Percentiles rank a stretch among this genome's conserved stretches.
phyloP scores from a whole-genome alignment of 2,888 invertebrate species.

The Hydraecia micacea region DNA sequence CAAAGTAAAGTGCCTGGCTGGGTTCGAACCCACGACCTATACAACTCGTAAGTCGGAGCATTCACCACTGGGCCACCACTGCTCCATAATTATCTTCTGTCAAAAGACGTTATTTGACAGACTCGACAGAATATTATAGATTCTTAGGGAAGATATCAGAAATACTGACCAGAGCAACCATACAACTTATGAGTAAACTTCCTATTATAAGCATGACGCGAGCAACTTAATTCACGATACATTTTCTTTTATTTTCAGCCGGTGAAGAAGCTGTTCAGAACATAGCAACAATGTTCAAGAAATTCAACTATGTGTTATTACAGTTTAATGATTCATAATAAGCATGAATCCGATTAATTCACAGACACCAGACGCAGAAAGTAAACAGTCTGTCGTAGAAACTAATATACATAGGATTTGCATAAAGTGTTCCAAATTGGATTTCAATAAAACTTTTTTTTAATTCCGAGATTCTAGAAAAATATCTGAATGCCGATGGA shows the following conservation, averaged over 20 bases:
- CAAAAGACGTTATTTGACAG: not conserved
- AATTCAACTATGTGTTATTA: not conserved
- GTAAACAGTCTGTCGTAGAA: slow-evolving; percentile 19
- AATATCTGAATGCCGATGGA: not conserved
- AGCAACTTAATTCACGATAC: slow-evolving; percentile 6
- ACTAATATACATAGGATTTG: too few species aligned
- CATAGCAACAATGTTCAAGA: not conserved
- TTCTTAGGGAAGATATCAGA: not conserved
- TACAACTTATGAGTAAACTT: slow-evolving; percentile 16
- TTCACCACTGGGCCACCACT: too few species aligned
- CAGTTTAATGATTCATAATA: slow-evolving; percentile 20
- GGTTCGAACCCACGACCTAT: too few species aligned
- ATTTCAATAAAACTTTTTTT: slow-evolving; percentile 1
- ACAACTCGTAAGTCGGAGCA: too few species aligned
- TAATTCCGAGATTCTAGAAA: not conserved
- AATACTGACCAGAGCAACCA: slow-evolving; percentile 1
- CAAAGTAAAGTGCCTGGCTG: too few species aligned
- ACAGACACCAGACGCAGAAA: slow-evolving; percentile 13
- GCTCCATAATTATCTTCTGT: not conserved
- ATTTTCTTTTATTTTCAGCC: slow-evolving; percentile 29
- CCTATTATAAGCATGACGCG: slow-evolving; percentile 32
- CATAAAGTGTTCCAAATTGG: not conserved
- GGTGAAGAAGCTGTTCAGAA: slow-evolving; percentile 4
- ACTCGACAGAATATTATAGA: not conserved
- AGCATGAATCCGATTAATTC: slow-evolving; percentile 5